phyloP scores from a whole-genome alignment of 2,888 invertebrate genomes.

The Campoplex nolae region DNA sequence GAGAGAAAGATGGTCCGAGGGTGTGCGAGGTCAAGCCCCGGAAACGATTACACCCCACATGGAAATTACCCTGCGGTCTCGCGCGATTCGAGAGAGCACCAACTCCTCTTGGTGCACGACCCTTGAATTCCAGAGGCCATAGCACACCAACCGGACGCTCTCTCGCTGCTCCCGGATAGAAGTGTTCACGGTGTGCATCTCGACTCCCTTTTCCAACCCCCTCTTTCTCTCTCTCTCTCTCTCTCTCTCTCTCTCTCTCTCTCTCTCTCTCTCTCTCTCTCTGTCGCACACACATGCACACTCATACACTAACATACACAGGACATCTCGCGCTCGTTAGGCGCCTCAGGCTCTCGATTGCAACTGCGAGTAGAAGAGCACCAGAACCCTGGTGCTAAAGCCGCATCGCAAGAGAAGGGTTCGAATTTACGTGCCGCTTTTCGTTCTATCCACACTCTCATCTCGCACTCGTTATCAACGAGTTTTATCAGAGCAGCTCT shows the following conservation, averaged over 20 bases:
- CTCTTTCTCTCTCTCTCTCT: not conserved
- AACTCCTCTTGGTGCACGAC: constrained; percentile 62
- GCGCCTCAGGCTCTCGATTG: constrained; percentile 63
- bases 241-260: constrained; percentile 2
- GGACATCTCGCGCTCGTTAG: constrained; percentile 56
- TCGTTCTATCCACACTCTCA: constrained; percentile 62
- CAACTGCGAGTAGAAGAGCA: constrained; percentile 52
- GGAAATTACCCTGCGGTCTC: constrained; percentile 69
- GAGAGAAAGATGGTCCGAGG: constrained; percentile 61
- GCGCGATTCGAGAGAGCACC: constrained; percentile 63
- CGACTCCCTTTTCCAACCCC: constrained; percentile 27
- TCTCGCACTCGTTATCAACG: constrained; percentile 67
- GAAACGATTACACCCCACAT: constrained; percentile 69
- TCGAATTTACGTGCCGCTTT: constrained; percentile 66
- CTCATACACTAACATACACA: not conserved
- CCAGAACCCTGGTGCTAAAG: constrained; percentile 60
- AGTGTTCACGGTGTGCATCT: constrained; percentile 56
- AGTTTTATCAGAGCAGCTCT: constrained; percentile 61
- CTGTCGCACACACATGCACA: not conserved
- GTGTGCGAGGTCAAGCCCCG: constrained; percentile 66
- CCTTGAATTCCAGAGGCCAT: constrained; percentile 67
- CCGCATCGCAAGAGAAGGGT: constrained; percentile 47
- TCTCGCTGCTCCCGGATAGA: constrained; percentile 41
- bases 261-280: constrained; percentile 1
- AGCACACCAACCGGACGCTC: constrained; percentile 47